Evolutionary conservation across 2,113 vertebrate species (phyloP).

Genomic region (Zosterops japonicus): DNA sequence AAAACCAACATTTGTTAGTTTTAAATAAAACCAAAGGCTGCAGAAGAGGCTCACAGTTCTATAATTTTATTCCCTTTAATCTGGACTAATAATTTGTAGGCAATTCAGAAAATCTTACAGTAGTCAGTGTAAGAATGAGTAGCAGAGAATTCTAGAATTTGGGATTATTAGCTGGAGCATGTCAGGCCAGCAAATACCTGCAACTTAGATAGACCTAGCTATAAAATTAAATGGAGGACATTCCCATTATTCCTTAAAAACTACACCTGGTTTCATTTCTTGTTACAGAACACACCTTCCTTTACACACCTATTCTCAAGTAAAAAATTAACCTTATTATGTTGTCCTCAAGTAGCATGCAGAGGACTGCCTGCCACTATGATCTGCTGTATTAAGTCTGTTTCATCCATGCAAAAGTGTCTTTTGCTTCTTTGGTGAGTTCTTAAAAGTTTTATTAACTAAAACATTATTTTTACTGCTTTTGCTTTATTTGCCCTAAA

Average conservation of each 20-base stretch:
- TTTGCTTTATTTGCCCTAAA: conserved; percentile 60
- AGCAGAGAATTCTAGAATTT: not conserved
- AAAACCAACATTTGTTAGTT: not conserved
- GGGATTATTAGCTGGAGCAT: not conserved
- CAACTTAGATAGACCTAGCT: not conserved
- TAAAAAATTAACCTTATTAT: not conserved
- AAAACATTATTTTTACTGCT: not conserved
- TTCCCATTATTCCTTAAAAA: not conserved
- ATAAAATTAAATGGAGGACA: not conserved
- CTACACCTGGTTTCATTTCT: not conserved
- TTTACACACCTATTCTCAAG: not conserved
- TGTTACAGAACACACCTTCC: not conserved
- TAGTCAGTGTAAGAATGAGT: not conserved
- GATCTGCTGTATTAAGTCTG: not conserved
- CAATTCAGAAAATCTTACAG: not conserved
- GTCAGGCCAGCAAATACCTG: not conserved
- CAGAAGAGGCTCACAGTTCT: not conserved
- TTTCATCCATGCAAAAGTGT: not conserved
- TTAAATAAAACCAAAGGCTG: not conserved
- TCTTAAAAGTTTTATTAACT: conserved; percentile 23
- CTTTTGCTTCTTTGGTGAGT: not conserved
- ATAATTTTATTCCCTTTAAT: not conserved
- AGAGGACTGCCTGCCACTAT: not conserved
- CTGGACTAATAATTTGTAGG: not conserved
- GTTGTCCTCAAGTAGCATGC: not conserved